Evolutionary conservation across 2,888 invertebrate genomes (phyloP).

Genomic region (Blera fallax): DNA sequence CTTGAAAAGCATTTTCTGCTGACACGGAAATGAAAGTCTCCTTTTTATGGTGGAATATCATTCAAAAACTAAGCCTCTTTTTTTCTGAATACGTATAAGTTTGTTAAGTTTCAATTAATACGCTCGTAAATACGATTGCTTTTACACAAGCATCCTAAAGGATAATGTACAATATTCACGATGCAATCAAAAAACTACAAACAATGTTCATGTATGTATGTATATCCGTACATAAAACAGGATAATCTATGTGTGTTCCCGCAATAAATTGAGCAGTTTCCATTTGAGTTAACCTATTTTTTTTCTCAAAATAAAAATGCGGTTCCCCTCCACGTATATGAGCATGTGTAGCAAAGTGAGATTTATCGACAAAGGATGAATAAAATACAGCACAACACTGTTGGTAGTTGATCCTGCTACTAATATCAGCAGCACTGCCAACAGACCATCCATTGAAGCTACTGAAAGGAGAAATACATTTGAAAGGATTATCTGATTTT

Average conservation of each 20-base stretch:
- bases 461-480: constrained; percentile 52
- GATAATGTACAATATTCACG: not conserved
- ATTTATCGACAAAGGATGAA: constrained; percentile 38
- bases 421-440: constrained; percentile 14
- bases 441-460: constrained; percentile 28
- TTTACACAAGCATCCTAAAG: not conserved
- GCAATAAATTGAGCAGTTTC: constrained; percentile 38
- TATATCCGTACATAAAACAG: not conserved
- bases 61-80: not conserved
- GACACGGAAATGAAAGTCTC: not conserved
- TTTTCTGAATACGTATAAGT: not conserved
- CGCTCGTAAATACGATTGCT: not conserved
- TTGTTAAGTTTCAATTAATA: not conserved
- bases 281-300: constrained; percentile 45
- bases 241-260: constrained; percentile 8
- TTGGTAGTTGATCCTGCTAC: constrained; percentile 55
- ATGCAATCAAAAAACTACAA: not conserved
- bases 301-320: not conserved
- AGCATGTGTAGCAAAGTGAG: not conserved
- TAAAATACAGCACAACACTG: constrained; percentile 29
- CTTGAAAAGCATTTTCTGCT: not conserved
- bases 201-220: not conserved
- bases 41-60: not conserved
- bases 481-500: constrained; percentile 68
- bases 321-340: not conserved